A percentile compares a stretch with the other conserved stretches of the same genome.
Evolutionary conservation across 2,113 vertebrate genomes (phyloP).

Genomic region (Chelonoidis abingdonii): DNA sequence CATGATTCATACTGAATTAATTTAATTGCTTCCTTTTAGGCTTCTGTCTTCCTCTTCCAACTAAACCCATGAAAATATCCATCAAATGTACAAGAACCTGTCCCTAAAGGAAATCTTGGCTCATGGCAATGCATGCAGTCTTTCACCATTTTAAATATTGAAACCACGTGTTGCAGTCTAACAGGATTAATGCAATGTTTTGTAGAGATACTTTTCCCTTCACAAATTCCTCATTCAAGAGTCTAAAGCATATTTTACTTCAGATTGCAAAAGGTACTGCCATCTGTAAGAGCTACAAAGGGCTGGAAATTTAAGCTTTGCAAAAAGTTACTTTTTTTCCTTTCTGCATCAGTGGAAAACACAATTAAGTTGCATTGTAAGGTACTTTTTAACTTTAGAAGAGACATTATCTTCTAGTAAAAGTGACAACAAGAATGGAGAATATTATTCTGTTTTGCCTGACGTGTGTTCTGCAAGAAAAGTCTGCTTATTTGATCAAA

Average conservation of each 20-base stretch:
- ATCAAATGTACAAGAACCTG: not conserved
- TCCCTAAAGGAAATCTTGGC: not conserved
- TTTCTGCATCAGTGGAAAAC: not conserved
- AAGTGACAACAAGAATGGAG: not conserved
- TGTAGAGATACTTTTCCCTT: not conserved
- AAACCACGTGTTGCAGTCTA: not conserved
- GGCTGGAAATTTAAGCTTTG: not conserved
- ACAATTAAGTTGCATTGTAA: not conserved
- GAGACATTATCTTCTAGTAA: not conserved
- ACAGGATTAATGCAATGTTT: not conserved
- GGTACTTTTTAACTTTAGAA: constrained; percentile 18
- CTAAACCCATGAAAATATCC: constrained; percentile 3
- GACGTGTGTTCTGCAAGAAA: not conserved
- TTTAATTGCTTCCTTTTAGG: not conserved
- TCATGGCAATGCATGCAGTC: not conserved
- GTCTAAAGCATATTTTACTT: constrained; percentile 4
- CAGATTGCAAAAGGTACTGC: not conserved
- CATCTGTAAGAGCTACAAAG: not conserved
- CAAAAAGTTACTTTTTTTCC: not conserved
- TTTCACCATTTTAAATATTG: not conserved
- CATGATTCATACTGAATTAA: not conserved
- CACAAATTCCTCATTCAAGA: not conserved
- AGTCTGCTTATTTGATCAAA: constrained; percentile 5
- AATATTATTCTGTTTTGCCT: not conserved
- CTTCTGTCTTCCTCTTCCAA: not conserved